Conservation (phyloP, 2,113 vertebrate genomes). For the Rhombomys opimus region DNA sequence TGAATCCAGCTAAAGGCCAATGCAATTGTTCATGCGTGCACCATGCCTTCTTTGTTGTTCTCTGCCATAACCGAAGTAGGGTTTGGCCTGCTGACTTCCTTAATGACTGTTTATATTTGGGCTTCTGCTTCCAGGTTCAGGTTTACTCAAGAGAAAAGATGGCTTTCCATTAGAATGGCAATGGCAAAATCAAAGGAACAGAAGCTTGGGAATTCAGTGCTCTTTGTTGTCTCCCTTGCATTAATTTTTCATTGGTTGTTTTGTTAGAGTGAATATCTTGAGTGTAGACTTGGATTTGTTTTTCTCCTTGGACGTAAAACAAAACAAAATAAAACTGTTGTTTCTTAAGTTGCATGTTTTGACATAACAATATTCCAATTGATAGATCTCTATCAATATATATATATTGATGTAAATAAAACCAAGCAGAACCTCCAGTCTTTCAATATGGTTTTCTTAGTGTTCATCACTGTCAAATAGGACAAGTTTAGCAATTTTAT, state of each 20-base stretch:
- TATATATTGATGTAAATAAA: neutral
- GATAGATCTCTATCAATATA: neutral
- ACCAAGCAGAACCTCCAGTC: neutral
- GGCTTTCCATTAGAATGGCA: conserved; percentile 1
- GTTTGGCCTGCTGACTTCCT: conserved; percentile 5
- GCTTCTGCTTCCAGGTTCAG: conserved; percentile 20
- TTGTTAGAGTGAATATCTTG: conserved; percentile 1
- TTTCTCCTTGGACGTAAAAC: neutral
- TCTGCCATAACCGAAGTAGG: neutral
- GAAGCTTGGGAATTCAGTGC: neutral
- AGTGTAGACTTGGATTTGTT: neutral
- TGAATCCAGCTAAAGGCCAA: neutral
- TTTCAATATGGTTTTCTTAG: neutral
- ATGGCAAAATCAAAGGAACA: neutral
- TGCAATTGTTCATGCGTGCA: neutral
- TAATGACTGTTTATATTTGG: conserved; percentile 18
- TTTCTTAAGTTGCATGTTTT: conserved; percentile 27
- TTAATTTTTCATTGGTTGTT: conserved; percentile 44
- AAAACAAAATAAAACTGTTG: neutral
- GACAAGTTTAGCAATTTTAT: neutral
- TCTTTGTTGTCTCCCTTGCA: neutral
- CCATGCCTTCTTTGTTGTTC: neutral
- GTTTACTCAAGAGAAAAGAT: conserved; percentile 37
- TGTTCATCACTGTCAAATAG: neutral
- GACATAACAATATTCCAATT: neutral